Percentiles rank a stretch among this genome's conserved stretches.
These are phyloP conservation scores for Melanotus villosus DNA, from an alignment of 2,888 invertebrate genomes.

Conservation along the genomic window DNA sequence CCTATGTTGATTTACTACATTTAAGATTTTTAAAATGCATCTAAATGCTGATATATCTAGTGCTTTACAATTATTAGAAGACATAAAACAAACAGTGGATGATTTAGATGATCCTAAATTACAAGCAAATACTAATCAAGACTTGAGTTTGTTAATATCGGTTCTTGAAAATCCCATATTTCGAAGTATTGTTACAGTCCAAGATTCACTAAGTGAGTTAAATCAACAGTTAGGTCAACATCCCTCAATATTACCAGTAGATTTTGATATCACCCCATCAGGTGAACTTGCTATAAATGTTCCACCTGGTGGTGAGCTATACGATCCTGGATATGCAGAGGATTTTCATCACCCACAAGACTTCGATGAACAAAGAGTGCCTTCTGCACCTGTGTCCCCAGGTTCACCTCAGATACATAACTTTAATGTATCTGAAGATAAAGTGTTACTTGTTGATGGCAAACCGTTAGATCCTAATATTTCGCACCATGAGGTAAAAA, in stretches of 20 bases:
- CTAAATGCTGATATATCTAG: slow-evolving; percentile 85
- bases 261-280: slow-evolving; percentile 92
- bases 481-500: slow-evolving; percentile 83
- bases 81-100: slow-evolving; percentile 88
- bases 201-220: slow-evolving; percentile 91
- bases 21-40: slow-evolving; percentile 67
- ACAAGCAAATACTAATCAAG: slow-evolving; percentile 81
- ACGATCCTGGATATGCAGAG: slow-evolving; percentile 71
- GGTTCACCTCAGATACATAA: slow-evolving; percentile 80
- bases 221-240: slow-evolving; percentile 90
- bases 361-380: slow-evolving; percentile 84
- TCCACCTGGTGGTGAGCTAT: slow-evolving; percentile 73
- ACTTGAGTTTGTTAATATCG: slow-evolving; percentile 86
- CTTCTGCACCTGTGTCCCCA: slow-evolving; percentile 81
- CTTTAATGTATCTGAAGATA: slow-evolving; percentile 84
- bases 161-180: slow-evolving; percentile 93
- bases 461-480: slow-evolving; percentile 83
- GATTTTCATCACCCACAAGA: slow-evolving; percentile 70
- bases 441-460: slow-evolving; percentile 87
- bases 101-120: slow-evolving; percentile 88
- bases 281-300: slow-evolving; percentile 78
- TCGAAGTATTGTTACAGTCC: slow-evolving; percentile 89
- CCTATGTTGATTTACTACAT: neutral
- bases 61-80: slow-evolving; percentile 90
- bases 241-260: slow-evolving; percentile 92